Evolutionary conservation across 2,797 vertebrate species (phyloP).

Genomic region (Sphaeramia orbicularis): DNA sequence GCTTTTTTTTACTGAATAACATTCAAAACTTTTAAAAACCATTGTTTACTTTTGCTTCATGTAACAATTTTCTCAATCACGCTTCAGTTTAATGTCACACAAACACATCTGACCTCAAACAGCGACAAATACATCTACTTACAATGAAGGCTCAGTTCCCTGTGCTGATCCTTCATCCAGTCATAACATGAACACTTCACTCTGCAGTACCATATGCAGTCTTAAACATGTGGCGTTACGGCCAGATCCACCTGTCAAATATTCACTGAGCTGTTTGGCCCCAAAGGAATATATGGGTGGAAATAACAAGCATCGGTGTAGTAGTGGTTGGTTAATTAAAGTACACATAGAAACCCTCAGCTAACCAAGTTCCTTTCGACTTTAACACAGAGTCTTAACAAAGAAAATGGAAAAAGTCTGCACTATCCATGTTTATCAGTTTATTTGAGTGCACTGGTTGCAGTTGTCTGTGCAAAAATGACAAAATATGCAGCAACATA

Average conservation of each 20-base stretch:
- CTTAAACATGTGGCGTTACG: background rate
- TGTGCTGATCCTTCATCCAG: slow-evolving; percentile 19
- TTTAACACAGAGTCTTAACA: background rate
- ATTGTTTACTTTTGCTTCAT: slow-evolving; percentile 17
- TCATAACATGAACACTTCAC: background rate
- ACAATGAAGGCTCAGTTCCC: slow-evolving; percentile 15
- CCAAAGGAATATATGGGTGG: too few species aligned
- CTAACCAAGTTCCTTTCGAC: background rate
- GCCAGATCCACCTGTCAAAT: background rate
- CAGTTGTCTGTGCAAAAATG: background rate
- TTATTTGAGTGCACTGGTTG: slow-evolving; percentile 1
- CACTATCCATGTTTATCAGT: background rate
- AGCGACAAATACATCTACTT: slow-evolving; percentile 12
- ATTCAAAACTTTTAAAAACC: slow-evolving; percentile 22
- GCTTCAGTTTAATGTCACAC: slow-evolving; percentile 20
- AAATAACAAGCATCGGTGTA: too few species aligned
- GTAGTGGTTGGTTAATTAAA: too few species aligned
- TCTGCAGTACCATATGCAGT: background rate
- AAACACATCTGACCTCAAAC: slow-evolving; percentile 36
- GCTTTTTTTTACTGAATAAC: slow-evolving; percentile 9
- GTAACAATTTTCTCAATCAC: slow-evolving; percentile 24
- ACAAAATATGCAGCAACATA: slow-evolving; percentile 7
- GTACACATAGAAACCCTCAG: too few species aligned
- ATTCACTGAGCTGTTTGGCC: too few species aligned
- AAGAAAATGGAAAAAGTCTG: background rate